Base-by-base conservation (phyloP, 2,888 invertebrate species). In the Drosophila longiperda region DNA sequence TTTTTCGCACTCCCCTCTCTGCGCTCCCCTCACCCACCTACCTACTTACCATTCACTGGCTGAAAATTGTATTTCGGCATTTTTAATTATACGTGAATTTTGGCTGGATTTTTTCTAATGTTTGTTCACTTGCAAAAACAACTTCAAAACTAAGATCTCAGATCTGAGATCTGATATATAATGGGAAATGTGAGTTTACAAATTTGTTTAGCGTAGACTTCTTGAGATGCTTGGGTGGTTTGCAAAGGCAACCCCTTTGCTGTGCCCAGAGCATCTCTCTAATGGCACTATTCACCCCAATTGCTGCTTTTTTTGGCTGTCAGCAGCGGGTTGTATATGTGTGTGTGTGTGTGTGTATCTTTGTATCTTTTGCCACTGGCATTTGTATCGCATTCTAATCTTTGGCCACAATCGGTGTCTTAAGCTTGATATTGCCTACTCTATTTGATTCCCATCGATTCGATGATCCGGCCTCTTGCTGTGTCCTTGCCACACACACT, bases 361-460 rank as follows among this genome's bases (percentile, higher is more conserved):
- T 66, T 76, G 59, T 60, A 36, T 67, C 62, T 17, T 42, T 76
- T 66, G 49, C 8, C 15, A 26, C 15, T 15, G 15, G 45, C 20
- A 50, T 12, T 38, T 23, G 26, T 50, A 34, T 45, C 9, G 38
- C 57, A 20, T 23, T 73, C 65, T 78, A 77, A 78, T 78, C 78
- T 66, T 20, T 38, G 20, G 57, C 69, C 0, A 12, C 50, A 33
- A 59, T 73, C 36, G 34, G 45, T n/a, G 48, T 26, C 34, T 34
- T 3, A 29, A 49, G 54, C 54, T 60, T 53, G 40, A 34, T 63
- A 78, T 70, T 68, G 53, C 73, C 71, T 65, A 40, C 45, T 45
- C 59, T 71, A 87, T 84, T 87, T 88, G 79, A 85, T 88, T 85
- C 79, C 79, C 86, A 88, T 85, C 79, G 87, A 88, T 86, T 88